Percentiles rank a stretch among this genome's conserved stretches.
These are phyloP conservation scores for Drosophila yooni DNA, from an alignment of 2,888 invertebrate species.

Conservation along the genomic window DNA sequence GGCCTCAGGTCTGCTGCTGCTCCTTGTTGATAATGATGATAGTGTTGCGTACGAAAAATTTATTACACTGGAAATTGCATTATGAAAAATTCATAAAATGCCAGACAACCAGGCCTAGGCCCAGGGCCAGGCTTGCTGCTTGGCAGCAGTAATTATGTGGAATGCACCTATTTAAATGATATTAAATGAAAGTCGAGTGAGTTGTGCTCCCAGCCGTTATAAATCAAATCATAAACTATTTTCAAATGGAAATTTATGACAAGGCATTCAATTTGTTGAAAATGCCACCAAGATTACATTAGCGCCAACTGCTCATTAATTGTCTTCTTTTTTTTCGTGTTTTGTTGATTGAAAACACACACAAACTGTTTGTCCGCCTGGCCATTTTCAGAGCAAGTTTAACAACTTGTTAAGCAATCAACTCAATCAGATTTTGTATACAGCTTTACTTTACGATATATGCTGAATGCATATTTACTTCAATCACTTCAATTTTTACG, in stretches of 20 bases:
- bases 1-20: conserved; percentile 23
- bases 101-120: background rate
- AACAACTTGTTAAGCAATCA: background rate
- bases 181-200: conserved; percentile 51
- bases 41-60: conserved; percentile 62
- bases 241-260: conserved; percentile 6
- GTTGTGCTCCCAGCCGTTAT: background rate
- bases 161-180: conserved; percentile 39
- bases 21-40: conserved; percentile 75
- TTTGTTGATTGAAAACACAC: background rate
- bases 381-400: background rate
- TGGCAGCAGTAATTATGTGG: conserved; percentile 43
- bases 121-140: background rate
- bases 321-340: background rate
- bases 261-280: background rate
- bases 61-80: conserved; percentile 77
- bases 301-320: background rate
- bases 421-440: background rate
- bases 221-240: conserved; percentile 20
- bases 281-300: background rate
- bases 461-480: background rate
- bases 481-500: background rate
- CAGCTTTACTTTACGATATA: background rate
- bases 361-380: background rate
- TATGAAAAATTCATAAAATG: conserved; percentile 79